Base-by-base conservation (phyloP, 2,113 vertebrate species). In the Heliornis fulica region DNA sequence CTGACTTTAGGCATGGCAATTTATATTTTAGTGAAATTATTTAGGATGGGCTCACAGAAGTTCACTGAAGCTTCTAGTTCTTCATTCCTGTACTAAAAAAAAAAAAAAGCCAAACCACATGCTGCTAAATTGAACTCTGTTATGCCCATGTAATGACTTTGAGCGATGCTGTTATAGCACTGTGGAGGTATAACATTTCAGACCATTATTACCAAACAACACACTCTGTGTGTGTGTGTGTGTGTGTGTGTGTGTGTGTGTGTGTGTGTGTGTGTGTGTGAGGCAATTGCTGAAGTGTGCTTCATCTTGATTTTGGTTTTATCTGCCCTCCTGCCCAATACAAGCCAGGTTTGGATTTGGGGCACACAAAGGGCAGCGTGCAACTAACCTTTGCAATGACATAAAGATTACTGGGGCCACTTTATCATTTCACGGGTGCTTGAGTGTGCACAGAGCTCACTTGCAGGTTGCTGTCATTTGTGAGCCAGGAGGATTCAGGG, bases 1-100 rank as follows among this genome's bases (percentile, higher is more conserved):
- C 46, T 82, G 61, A 25, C 78, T 76, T 91, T 18, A 71, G 51
- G 61, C 74, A 88, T 9, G 5, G 46, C 77, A 63, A 63, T 83
- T 89, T 64, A 16, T 53, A 48, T 71, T 93, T 83, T 56, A 90
- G 51, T 68, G 71, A 43, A 75, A 78, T 93, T 78, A 81, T 83
- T 96, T 70, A 83, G 68, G 75, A 48, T 68, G 68, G 56, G 51
- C 48, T 89, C 48, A 45, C 64, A 66, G 12, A 89, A 94, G 79
- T 88, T 90, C 64, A 81, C 0, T n/a, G 0, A 71, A 64, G 79
- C 43, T 89, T 82, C 76, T 61, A 23, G 32, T 28, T 81, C 69
- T 34, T 82, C 59, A 36, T 81, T 57, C 83, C n/a, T 59, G 8
- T 64, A 64, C 53, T 68, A 13, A 79, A 81, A 48, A 51, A 87